Percentiles rank a stretch among this genome's conserved stretches.
Conservation (phyloP, 1,140 invertebrate species). For the Epicauta chinensis region DNA sequence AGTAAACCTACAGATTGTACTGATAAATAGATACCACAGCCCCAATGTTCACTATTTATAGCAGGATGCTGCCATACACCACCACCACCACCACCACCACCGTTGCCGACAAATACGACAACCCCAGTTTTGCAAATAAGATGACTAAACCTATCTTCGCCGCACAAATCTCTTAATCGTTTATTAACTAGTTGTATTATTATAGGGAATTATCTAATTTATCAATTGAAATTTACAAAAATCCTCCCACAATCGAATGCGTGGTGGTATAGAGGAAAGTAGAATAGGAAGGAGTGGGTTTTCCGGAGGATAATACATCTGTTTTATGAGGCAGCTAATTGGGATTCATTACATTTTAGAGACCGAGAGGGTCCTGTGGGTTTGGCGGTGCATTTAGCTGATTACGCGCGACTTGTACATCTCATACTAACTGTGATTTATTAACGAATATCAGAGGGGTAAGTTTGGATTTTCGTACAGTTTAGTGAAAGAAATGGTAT, state of each 20-base stretch:
- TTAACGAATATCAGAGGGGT: constrained; percentile 25
- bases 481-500: too few species aligned
- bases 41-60: constrained; percentile 39
- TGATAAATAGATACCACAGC: constrained; percentile 42
- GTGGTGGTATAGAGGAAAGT: constrained; percentile 14
- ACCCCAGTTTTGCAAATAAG: constrained; percentile 11
- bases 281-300: constrained; percentile 15
- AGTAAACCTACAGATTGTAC: constrained; percentile 41
- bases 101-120: too few species aligned
- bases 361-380: constrained; percentile 24
- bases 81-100: constrained; percentile 21
- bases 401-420: constrained; percentile 30
- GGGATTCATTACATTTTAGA: constrained; percentile 26
- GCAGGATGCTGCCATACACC: too few species aligned
- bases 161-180: too few species aligned
- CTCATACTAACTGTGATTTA: constrained; percentile 30
- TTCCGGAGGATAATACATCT: constrained; percentile 22
- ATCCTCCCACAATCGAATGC: too few species aligned
- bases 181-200: too few species aligned
- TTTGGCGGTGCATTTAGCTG: constrained; percentile 25
- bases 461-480: constrained; percentile 2
- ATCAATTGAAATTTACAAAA: too few species aligned
- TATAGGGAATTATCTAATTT: too few species aligned
- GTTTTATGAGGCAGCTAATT: constrained; percentile 31
- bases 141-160: too few species aligned